Evolutionary conservation across 2,888 invertebrate genomes (phyloP).

Genomic region (Drosophila kanekoi): DNA sequence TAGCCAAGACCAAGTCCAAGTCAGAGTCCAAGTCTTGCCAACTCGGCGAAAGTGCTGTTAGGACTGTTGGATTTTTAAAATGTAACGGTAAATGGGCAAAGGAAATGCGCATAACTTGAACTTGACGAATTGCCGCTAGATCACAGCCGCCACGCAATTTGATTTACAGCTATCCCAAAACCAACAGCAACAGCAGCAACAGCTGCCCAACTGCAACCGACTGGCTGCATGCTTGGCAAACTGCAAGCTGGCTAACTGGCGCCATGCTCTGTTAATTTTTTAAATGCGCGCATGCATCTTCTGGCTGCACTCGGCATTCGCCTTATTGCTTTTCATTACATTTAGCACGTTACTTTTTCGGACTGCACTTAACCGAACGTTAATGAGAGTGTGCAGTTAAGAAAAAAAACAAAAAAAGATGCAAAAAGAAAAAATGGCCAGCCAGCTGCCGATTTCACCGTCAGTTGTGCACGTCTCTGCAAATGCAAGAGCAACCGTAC

Average conservation of each 20-base stretch:
- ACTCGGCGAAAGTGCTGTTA: slow-evolving; percentile 63
- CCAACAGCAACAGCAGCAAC: too few relatives aligned
- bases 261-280: slow-evolving; percentile 69
- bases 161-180: slow-evolving; percentile 49
- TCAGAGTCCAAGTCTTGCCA: slow-evolving; percentile 21
- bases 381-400: slow-evolving; percentile 61
- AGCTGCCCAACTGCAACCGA: slow-evolving; percentile 41
- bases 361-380: slow-evolving; percentile 45
- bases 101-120: slow-evolving; percentile 77
- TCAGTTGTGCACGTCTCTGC: slow-evolving; percentile 18
- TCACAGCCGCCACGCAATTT: slow-evolving; percentile 52
- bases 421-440: slow-evolving; percentile 5
- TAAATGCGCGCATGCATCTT: slow-evolving; percentile 55
- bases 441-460: slow-evolving; percentile 64
- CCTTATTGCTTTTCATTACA: slow-evolving; percentile 54
- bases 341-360: slow-evolving; percentile 65
- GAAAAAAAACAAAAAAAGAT: too few relatives aligned
- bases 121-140: slow-evolving; percentile 56
- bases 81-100: slow-evolving; percentile 73
- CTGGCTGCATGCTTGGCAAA: slow-evolving; percentile 60
- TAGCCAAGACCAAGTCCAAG: slow-evolving; percentile 5
- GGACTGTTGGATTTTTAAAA: slow-evolving; percentile 37
- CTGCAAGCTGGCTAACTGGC: neutral
- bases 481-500: slow-evolving; percentile 22
- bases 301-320: slow-evolving; percentile 47